phyloP scores from a whole-genome alignment of 2,113 vertebrate genomes.

The Hippocampus mohnikei region DNA sequence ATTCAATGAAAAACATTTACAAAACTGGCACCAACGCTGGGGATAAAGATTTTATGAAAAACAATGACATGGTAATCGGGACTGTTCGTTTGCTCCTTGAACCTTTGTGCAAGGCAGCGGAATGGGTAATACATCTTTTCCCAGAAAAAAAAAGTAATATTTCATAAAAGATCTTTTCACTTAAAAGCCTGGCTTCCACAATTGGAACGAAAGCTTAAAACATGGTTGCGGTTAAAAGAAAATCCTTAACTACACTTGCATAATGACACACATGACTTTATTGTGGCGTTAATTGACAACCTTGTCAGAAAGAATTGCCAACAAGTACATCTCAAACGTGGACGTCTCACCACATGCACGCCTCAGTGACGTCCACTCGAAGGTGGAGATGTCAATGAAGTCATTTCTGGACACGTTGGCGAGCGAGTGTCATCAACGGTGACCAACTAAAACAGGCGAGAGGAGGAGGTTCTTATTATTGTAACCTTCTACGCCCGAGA shows the following conservation, averaged over 20 bases:
- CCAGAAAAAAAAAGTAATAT: not conserved
- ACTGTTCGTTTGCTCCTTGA: too few relatives aligned
- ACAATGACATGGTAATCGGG: too few relatives aligned
- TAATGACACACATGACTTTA: not conserved
- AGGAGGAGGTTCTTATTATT: slow-evolving; percentile 3
- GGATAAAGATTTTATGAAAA: too few relatives aligned
- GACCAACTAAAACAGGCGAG: not conserved
- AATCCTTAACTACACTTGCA: not conserved
- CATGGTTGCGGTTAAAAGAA: not conserved
- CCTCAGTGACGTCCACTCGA: not conserved
- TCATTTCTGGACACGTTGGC: not conserved
- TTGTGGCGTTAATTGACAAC: not conserved
- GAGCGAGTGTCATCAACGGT: not conserved
- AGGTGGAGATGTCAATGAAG: slow-evolving; percentile 5
- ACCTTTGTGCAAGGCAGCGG: too few relatives aligned
- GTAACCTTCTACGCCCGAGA: slow-evolving; percentile 1
- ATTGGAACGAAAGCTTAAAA: not conserved
- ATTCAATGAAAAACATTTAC: too few relatives aligned
- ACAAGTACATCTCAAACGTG: not conserved
- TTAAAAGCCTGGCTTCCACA: not conserved
- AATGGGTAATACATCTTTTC: not conserved
- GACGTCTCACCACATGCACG: not conserved
- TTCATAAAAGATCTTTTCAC: not conserved
- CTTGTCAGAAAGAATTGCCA: not conserved
- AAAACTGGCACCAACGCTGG: too few relatives aligned